These are phyloP conservation scores for Cliona cf. orientalis DNA, from an alignment of 37 sponge, comb jelly and placozoan genomes.

Conservation along the genomic window DNA sequence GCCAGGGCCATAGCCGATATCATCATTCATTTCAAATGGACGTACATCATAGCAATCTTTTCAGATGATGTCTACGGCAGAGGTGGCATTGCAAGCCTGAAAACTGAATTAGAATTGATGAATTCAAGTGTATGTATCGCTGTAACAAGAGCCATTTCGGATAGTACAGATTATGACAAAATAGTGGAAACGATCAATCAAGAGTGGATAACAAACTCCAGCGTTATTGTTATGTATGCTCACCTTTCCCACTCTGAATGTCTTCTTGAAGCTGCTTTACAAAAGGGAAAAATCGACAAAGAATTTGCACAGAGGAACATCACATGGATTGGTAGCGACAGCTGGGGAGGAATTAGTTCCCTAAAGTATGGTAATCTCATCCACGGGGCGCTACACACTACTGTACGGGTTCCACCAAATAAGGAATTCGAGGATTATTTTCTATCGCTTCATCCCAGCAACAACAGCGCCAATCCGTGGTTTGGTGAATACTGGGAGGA, in stretches of 20 bases:
- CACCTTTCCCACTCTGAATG: conserved; percentile 21
- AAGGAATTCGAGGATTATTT: conserved; percentile 59
- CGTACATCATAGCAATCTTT: conserved; percentile 38
- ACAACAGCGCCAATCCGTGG: conserved; percentile 68
- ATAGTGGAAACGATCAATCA: not conserved
- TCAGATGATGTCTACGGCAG: conserved; percentile 60
- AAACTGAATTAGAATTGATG: not conserved
- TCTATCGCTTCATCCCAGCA: conserved; percentile 49
- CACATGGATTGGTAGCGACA: conserved; percentile 79
- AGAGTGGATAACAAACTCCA: conserved; percentile 37
- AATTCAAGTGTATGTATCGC: conserved; percentile 9
- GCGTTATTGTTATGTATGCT: conserved; percentile 64
- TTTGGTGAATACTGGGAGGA: conserved; percentile 70
- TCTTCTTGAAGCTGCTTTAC: conserved; percentile 20
- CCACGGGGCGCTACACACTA: conserved; percentile 34
- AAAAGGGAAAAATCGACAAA: not conserved
- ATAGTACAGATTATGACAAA: conserved; percentile 4
- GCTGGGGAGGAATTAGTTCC: conserved; percentile 56
- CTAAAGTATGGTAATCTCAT: not conserved
- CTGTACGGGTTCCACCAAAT: not conserved
- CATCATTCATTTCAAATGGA: conserved; percentile 60
- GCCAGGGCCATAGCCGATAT: conserved; percentile 75
- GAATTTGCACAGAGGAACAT: not conserved
- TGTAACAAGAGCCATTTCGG: too few relatives aligned
- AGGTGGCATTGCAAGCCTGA: conserved; percentile 46